phyloP scores from a whole-genome alignment of 2,888 invertebrate species.

The Anoncus sp. region DNA sequence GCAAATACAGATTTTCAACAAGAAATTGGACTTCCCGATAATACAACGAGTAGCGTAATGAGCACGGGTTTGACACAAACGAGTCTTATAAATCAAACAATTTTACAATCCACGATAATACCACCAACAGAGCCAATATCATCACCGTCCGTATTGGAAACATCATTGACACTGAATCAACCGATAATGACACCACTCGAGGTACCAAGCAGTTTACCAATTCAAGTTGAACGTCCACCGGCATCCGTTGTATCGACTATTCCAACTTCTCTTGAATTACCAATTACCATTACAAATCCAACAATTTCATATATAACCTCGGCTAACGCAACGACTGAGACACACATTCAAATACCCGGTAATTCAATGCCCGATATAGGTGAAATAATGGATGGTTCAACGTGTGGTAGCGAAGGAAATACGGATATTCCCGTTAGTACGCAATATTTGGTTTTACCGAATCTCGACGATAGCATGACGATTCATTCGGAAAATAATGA shows the following conservation, averaged over 20 bases:
- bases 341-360: conserved; percentile 65
- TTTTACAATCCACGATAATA: conserved; percentile 84
- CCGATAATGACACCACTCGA: conserved; percentile 94
- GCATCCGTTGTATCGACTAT: conserved; percentile 84
- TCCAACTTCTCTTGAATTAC: conserved; percentile 89
- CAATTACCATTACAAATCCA: conserved; percentile 91
- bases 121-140: conserved; percentile 85
- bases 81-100: conserved; percentile 86
- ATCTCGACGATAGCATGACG: conserved; percentile 71
- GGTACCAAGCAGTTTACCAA: conserved; percentile 85
- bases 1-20: conserved; percentile 90
- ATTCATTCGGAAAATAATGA: conserved; percentile 67
- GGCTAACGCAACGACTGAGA: conserved; percentile 26
- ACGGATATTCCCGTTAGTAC: conserved; percentile 72
- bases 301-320: conserved; percentile 84
- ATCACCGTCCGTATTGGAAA: conserved; percentile 88
- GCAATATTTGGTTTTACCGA: conserved; percentile 75
- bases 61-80: conserved; percentile 83
- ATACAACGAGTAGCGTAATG: conserved; percentile 80
- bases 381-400: conserved; percentile 73
- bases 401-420: conserved; percentile 59
- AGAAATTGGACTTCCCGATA: conserved; percentile 81
- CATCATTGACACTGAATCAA: conserved; percentile 90
- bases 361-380: conserved; percentile 80
- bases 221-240: conserved; percentile 80